Base-by-base conservation (phyloP, 2,113 vertebrate species). In the Eulemur macaco region DNA sequence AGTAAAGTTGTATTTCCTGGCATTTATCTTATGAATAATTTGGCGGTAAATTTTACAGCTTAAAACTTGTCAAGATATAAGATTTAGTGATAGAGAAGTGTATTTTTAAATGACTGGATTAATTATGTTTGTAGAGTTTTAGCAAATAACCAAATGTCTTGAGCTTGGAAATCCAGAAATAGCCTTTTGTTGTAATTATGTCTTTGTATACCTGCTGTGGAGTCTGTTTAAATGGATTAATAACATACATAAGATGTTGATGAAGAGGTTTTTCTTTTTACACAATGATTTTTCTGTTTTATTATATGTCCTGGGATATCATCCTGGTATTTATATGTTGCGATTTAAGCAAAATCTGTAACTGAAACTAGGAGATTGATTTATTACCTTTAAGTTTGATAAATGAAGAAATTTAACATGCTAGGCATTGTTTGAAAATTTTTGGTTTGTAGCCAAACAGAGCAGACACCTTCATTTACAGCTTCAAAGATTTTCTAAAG, bases 11-110 rank as follows among this genome's bases (percentile, higher is more conserved):
- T 9, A 85, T 88, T 63, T 89, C 34, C 42, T 47, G 29, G 54
- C 58, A 76, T 89, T 97, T 94, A 66, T 83, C 88, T n/a, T 86
- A 81, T 31, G 86, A 97, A 42, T 84, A 78, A 91, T 89, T 95
- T 90, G 54, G 7, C 63, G 47, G 80, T 80, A 58, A 91, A 66
- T 64, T 13, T 25, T 86, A 87, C 20, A n/a, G 6, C 37, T 66
- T 64, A 91, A 60, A 82, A 45, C n/a, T 52, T 83, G 3, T 85
- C 85, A 86, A 18, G 66, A 39, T 21, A 2, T 1, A 56, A 66
- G 47, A 58, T 52, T 86, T 69, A 50, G n/a, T 64, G 34, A n/a
- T 21, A 20, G 29, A 54, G 71, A 45, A 76, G 63, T 83, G 5
- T 9, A 20, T 82, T 91, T 88, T 50, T 73, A 88, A 82, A 74